Evolutionary conservation across 2,888 invertebrate species (phyloP), one percentile per base, ranked within the genome.

Genomic region (Eremobia ochroleuca): DNA sequence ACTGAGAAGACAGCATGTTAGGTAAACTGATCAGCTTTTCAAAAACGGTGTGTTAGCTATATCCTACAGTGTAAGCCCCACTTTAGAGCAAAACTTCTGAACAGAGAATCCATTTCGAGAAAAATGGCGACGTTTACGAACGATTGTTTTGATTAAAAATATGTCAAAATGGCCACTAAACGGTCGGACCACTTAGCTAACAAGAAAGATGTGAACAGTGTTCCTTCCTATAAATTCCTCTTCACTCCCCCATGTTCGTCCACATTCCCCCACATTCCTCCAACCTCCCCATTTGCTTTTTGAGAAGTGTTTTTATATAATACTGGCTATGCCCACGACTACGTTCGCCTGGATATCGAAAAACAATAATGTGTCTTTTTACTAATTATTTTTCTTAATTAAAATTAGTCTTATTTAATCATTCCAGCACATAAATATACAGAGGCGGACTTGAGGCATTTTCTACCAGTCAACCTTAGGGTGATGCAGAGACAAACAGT

Each of bases 141-240:
- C 43, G 52, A 81, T 66, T 85, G 77, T 85, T 85, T 81, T 81
- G 77, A 77, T 85, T 85, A 85, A 81, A 83, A 84, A 85, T 75
- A 68, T 75, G 73, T 79, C 72, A 67, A 58, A 28, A 65, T 72
- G 40, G 73, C 25, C 61, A 73, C 67, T 76, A 64, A 75, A 85
- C 66, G 59, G 49, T 62, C 34, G 59, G 34, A 74, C 52, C 82
- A 78, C 82, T 85, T 72, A 82, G 76, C 65, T 76, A 74, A 81
- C 58, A 85, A 76, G 70, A 73, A 68, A 75, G 21, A 68, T 65
- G 61, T 64, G 62, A 62, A 71, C 61, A 80, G 40, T 71, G 25
- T 71, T 49, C 59, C 25, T 37, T 59, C 21, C 9, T n/a, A 25
- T n/a, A 1, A 66, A 71, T 64, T 70, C n/a, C 46, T 55, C 18